phyloP scores from a whole-genome alignment of 2,113 vertebrate genomes.

The Festucalex cinctus region DNA sequence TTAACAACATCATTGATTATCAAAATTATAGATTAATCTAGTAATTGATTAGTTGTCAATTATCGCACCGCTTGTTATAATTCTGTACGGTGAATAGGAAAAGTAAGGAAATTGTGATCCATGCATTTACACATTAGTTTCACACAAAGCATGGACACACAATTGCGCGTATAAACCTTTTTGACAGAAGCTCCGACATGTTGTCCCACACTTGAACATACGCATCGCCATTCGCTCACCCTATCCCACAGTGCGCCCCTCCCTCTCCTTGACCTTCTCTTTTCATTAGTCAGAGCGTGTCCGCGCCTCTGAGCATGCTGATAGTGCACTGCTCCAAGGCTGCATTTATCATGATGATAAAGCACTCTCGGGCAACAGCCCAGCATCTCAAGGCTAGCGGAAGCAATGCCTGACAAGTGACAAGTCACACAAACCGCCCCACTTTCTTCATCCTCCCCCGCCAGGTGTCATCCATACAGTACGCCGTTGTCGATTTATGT shows the following conservation, averaged over 20 bases:
- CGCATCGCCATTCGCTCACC: conserved; percentile 52
- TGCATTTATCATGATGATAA: conserved; percentile 72
- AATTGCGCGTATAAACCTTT: conserved; percentile 5
- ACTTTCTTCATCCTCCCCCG: conserved; percentile 21
- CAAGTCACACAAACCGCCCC: conserved; percentile 60
- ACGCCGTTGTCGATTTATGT: conserved; percentile 48
- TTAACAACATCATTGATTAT: too few relatives aligned
- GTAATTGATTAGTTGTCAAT: too few relatives aligned
- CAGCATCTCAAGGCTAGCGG: conserved; percentile 70
- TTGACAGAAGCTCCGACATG: conserved; percentile 43
- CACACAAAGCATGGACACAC: background rate
- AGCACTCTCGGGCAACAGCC: conserved; percentile 69
- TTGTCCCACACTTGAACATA: conserved; percentile 46
- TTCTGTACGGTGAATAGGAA: background rate
- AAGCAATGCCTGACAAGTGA: conserved; percentile 64
- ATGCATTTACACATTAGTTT: background rate
- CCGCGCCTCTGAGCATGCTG: conserved; percentile 67
- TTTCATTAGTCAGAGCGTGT: conserved; percentile 75
- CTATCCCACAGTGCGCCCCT: conserved; percentile 31
- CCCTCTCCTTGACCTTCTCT: conserved; percentile 70
- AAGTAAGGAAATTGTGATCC: background rate
- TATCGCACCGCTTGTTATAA: too few relatives aligned
- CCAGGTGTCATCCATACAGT: background rate
- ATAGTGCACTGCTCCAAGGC: conserved; percentile 70
- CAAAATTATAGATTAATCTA: too few relatives aligned